Base-by-base conservation (phyloP, 2,888 invertebrate genomes). In the Ichneumon xanthorius region DNA sequence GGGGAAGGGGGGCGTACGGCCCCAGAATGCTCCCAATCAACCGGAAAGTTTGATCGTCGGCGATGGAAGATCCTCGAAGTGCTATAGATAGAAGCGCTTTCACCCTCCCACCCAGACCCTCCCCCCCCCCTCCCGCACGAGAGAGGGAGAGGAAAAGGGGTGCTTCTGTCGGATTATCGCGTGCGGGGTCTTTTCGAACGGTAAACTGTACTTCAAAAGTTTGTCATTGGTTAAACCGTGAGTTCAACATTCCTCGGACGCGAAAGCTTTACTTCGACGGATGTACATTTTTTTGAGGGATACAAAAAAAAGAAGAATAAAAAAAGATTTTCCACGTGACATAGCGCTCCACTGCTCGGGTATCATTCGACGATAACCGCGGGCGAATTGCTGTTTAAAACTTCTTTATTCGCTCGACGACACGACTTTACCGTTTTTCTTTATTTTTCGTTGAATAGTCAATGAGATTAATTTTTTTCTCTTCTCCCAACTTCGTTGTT, bases 11-110 rank as follows among this genome's bases (percentile, higher is more conserved):
- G 70, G 33, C 68, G 40, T 37, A 71, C 72, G 76, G 68, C 37
- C 85, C 75, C 58, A 77, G 84, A 86, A 87, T 86, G 67, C 81
- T 85, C 26, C 86, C 87, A 87, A 87, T 87, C 86, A 87, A 82
- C 86, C 78, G 80, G 82, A 85, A 87, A 87, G 84, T 87, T 87
- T 87, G 85, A 87, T 86, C 85, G 84, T 61, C 81, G 50, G 67
- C 76, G 76, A 78, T 82, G 71, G 82, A 85, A 79, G 76, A 85
- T 80, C 73, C 80, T 80, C 53, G 71, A 53, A 65, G 22, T 26
- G 58, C 58, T 16, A 11, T 53, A 26, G 53, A 53, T 22, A 63
- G 53, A 65, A 65, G 65, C 63, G 65, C 67, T 61, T 75, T 4
- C 63, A 22, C 26, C 33, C 30, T 63, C 50, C 61, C 14, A 58